phyloP scores from a whole-genome alignment of 92 coral and sea anemone genomes.

The Parazoanthus atlanticus region DNA sequence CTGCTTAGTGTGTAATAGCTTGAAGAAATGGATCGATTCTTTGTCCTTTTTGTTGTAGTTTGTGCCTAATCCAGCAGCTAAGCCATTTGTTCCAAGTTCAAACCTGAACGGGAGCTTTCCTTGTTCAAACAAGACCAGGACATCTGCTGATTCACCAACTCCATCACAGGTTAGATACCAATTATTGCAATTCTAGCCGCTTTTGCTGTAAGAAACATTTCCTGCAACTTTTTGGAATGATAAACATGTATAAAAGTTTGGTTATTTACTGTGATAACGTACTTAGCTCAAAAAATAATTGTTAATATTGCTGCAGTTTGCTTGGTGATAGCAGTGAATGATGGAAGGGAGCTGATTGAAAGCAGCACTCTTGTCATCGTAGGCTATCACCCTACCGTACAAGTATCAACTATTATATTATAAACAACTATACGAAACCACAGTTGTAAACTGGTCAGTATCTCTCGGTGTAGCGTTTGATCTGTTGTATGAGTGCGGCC shows the following conservation, averaged over 20 bases:
- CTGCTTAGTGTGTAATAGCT: not conserved
- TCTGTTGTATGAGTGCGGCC: not conserved
- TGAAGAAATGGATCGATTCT: not conserved
- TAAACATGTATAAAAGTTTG: constrained; percentile 2
- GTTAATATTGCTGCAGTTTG: constrained; percentile 2
- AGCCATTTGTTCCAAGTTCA: constrained; percentile 97
- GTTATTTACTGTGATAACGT: not conserved
- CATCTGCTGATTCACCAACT: constrained; percentile 62
- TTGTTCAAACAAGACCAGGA: constrained; percentile 88
- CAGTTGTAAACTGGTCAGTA: not conserved
- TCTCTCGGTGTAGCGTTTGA: constrained; percentile 2
- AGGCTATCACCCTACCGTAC: not conserved
- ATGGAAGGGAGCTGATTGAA: constrained; percentile 27
- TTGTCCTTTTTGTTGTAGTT: constrained; percentile 62
- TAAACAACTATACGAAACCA: constrained; percentile 14
- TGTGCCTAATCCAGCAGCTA: constrained; percentile 99
- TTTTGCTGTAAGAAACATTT: constrained; percentile 1
- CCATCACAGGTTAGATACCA: constrained; percentile 50
- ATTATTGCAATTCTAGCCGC: constrained; percentile 43
- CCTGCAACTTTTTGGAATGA: constrained; percentile 9
- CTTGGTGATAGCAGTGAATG: not conserved
- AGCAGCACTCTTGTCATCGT: constrained; percentile 32
- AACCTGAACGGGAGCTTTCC: constrained; percentile 84
- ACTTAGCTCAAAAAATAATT: not conserved
- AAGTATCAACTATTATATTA: not conserved